These are phyloP conservation scores for Aythya baeri DNA, from an alignment of 2,113 vertebrate genomes.

Conservation along the genomic window DNA sequence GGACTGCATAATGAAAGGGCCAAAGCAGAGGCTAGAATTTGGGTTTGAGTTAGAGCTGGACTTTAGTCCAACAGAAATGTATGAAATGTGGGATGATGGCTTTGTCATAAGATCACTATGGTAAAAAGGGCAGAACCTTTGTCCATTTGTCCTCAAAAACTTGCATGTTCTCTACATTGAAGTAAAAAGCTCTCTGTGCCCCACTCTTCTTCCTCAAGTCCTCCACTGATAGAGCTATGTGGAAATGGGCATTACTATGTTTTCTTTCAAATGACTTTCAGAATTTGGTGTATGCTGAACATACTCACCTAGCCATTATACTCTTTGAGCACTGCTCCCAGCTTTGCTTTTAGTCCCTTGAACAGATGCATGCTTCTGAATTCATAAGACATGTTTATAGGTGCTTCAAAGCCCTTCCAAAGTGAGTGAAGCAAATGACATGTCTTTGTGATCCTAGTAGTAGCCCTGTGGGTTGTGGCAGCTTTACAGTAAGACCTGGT, in stretches of 20 bases:
- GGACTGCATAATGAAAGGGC: neutral
- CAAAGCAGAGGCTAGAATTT: neutral
- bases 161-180: neutral
- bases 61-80: neutral
- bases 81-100: no score
- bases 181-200: neutral
- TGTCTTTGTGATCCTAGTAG: neutral
- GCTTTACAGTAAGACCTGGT: neutral
- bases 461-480: neutral
- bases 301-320: neutral
- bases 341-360: neutral
- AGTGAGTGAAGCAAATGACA: neutral
- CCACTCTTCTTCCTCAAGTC: neutral
- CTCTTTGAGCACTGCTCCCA: neutral
- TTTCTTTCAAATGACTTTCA: neutral
- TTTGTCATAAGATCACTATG: no score
- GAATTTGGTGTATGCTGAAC: neutral
- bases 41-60: neutral
- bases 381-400: neutral
- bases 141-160: neutral
- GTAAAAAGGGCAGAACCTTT: neutral
- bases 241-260: neutral
- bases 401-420: neutral
- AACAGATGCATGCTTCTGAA: neutral
- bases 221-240: neutral